phyloP scores from a whole-genome alignment of 2,113 vertebrate genomes.

The Nanorana parkeri region DNA sequence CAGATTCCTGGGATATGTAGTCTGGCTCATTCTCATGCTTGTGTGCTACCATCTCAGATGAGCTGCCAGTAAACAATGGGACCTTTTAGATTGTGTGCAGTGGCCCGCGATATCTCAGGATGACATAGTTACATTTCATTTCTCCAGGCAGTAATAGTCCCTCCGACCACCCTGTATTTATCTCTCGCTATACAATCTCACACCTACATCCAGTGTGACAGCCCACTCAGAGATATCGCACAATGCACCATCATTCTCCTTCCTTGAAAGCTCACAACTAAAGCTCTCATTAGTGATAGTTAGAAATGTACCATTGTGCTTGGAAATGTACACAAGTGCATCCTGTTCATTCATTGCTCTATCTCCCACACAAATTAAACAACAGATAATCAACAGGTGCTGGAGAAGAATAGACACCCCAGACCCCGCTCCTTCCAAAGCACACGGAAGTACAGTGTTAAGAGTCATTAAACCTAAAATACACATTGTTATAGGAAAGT shows the following conservation, averaged over 20 bases:
- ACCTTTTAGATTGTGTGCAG: too few species aligned
- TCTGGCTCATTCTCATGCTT: too few species aligned
- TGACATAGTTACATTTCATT: too few species aligned
- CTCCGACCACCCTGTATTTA: neutral
- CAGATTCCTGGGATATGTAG: too few species aligned
- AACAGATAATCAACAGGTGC: neutral
- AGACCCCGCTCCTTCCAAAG: neutral
- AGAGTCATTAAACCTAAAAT: neutral
- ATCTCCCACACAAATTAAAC: neutral
- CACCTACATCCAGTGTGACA: neutral
- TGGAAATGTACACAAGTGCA: neutral
- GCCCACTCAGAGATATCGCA: neutral
- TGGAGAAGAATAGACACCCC: neutral
- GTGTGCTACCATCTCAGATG: too few species aligned
- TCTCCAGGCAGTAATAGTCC: too few species aligned
- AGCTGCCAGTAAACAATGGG: too few species aligned
- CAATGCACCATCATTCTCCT: neutral
- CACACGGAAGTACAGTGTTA: neutral
- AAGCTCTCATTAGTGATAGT: conserved; percentile 14
- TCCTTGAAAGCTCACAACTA: conserved; percentile 13
- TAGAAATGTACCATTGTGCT: neutral
- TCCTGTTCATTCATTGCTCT: neutral
- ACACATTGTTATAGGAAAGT: too few species aligned
- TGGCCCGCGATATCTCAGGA: too few species aligned
- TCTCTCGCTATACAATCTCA: neutral